A percentile compares a stretch with the other conserved stretches of the same genome.
phyloP scores from a whole-genome alignment of 2,113 vertebrate species.

The Enhydra lutris region DNA sequence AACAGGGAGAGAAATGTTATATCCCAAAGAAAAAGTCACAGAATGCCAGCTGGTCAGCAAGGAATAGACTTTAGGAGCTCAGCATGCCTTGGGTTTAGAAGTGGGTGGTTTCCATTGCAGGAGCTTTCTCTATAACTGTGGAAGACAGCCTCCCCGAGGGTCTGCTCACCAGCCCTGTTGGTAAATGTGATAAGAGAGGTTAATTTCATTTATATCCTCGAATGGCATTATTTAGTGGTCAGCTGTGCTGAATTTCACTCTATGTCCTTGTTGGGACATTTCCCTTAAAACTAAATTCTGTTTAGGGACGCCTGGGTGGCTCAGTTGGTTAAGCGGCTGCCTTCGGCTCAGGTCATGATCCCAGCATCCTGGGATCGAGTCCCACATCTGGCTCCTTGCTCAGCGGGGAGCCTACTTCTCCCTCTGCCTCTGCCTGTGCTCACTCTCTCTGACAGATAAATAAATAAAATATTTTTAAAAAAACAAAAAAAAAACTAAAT shows the following conservation, averaged over 20 bases:
- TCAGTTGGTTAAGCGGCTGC: too few relatives aligned
- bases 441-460: too few relatives aligned
- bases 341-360: too few relatives aligned
- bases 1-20: accelerated
- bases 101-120: neutral
- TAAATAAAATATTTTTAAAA: too few relatives aligned
- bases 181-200: constrained; percentile 54
- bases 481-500: neutral
- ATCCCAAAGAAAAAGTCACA: neutral
- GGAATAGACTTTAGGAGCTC: neutral
- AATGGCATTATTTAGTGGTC: constrained; percentile 40
- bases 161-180: constrained; percentile 12
- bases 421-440: too few relatives aligned
- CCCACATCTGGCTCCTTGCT: too few relatives aligned
- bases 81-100: neutral
- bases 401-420: too few relatives aligned
- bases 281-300: constrained; percentile 4
- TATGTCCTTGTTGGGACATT: constrained; percentile 15
- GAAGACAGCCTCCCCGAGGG: neutral
- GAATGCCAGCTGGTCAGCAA: neutral
- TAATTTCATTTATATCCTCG: neutral
- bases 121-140: neutral
- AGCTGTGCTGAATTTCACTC: constrained; percentile 22
- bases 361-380: too few relatives aligned
- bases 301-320: neutral